Conservation (phyloP, 23 tunicate genomes). For the Halocynthia aurantium region DNA sequence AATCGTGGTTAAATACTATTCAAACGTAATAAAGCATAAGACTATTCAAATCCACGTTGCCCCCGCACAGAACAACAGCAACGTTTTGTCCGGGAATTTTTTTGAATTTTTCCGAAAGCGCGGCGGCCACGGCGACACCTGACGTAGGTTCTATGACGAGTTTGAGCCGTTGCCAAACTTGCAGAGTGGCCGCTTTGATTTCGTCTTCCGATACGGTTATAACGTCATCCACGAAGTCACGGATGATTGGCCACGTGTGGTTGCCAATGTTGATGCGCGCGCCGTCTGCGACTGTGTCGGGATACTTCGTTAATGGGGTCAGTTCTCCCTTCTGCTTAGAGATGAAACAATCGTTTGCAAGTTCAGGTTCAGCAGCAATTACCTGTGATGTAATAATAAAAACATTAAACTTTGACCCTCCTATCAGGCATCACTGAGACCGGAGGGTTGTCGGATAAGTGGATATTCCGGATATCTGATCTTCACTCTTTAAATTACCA, state of each 20-base stretch:
- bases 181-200: conserved; percentile 66
- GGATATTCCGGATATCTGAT: too few relatives aligned
- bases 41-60: conserved; percentile 63
- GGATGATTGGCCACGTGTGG: conserved; percentile 94
- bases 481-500: too few relatives aligned
- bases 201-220: conserved; percentile 83
- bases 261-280: conserved; percentile 72
- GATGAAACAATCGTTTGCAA: conserved; percentile 79
- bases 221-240: conserved; percentile 91
- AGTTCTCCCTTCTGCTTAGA: conserved; percentile 44
- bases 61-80: conserved; percentile 93
- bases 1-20: too few relatives aligned
- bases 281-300: conserved; percentile 89
- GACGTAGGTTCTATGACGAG: conserved; percentile 91
- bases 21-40: too few relatives aligned
- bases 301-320: conserved; percentile 32
- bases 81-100: conserved; percentile 32
- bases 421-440: too few relatives aligned
- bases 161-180: conserved; percentile 82
- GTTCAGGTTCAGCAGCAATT: conserved; percentile 93
- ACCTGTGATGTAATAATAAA: neutral
- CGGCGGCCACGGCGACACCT: conserved; percentile 93
- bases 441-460: too few relatives aligned
- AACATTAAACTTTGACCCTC: too few relatives aligned
- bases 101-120: conserved; percentile 26